A percentile compares a stretch with the other conserved stretches of the same genome.
Conservation (phyloP, 2,113 vertebrate species). For the Drymodes brunneopygia region DNA sequence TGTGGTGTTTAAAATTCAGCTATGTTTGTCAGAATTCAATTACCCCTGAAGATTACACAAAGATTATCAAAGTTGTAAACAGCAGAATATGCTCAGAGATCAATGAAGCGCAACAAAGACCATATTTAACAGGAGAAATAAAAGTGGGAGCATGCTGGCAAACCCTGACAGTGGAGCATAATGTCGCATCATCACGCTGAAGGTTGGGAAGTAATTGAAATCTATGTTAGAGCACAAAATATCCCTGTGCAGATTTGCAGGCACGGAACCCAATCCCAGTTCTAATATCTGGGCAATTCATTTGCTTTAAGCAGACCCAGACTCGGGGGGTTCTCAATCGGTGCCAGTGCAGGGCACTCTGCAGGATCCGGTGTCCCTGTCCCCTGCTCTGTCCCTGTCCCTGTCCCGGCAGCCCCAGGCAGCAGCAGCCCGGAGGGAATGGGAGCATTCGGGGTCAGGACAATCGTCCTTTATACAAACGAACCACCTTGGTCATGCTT, state of each 20-base stretch:
- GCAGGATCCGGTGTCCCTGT: fast-evolving
- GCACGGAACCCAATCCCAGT: background rate
- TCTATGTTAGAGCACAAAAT: background rate
- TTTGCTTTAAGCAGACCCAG: background rate
- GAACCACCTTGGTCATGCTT: no score
- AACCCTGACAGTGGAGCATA: conserved; percentile 38
- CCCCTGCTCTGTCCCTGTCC: fast-evolving
- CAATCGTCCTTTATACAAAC: background rate
- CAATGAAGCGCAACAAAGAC: conserved; percentile 69
- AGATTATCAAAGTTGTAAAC: conserved; percentile 76
- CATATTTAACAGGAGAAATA: conserved; percentile 71
- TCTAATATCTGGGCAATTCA: background rate
- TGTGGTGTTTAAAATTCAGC: conserved; percentile 55
- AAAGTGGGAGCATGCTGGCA: conserved; percentile 52
- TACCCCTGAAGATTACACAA: conserved; percentile 72
- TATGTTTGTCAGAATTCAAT: conserved; percentile 65
- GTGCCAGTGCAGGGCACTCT: fast-evolving
- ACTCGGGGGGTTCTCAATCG: background rate
- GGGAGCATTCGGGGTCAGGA: fast-evolving
- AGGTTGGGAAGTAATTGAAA: conserved; percentile 46
- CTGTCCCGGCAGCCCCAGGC: background rate
- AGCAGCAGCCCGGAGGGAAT: background rate
- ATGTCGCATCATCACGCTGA: conserved; percentile 33
- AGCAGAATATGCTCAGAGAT: conserved; percentile 72
- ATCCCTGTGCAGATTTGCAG: background rate